These are phyloP conservation scores for Pachypeltis micranthus DNA, from an alignment of 1,140 invertebrate genomes.

Conservation along the genomic window DNA sequence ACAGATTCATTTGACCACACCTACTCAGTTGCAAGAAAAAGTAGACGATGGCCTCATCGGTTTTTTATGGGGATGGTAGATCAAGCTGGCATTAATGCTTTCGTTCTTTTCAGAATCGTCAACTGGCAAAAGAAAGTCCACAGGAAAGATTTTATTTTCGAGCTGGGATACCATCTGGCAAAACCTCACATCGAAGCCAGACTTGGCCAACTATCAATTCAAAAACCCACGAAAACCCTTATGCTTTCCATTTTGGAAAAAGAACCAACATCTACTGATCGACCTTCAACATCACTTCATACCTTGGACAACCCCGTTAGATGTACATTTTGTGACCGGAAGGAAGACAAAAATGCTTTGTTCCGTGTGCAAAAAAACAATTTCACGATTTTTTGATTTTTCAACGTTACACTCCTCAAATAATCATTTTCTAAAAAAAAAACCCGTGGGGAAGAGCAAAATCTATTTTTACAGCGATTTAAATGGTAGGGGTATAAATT, in stretches of 20 bases:
- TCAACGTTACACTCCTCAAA: too few species aligned
- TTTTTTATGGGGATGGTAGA: slow-evolving; percentile 25
- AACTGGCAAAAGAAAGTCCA: slow-evolving; percentile 13
- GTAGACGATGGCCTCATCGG: slow-evolving; percentile 28
- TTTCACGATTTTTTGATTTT: too few species aligned
- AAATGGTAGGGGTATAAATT: too few species aligned
- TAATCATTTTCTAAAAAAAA: too few species aligned
- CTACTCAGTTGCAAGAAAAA: slow-evolving; percentile 25
- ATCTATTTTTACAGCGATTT: too few species aligned
- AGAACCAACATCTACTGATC: slow-evolving; percentile 2
- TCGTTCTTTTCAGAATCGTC: slow-evolving; percentile 24
- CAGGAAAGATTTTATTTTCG: slow-evolving; percentile 10
- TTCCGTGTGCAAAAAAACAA: slow-evolving; percentile 7
- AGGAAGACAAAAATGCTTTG: slow-evolving; percentile 15
- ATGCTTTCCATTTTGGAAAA: slow-evolving; percentile 2
- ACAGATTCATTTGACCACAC: slow-evolving; percentile 29
- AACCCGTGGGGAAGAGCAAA: too few species aligned
- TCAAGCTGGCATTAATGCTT: slow-evolving; percentile 21
- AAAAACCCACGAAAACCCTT: slow-evolving; percentile 1
- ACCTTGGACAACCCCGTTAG: slow-evolving; percentile 12
- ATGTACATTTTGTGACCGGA: slow-evolving; percentile 12
- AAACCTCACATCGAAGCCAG: slow-evolving; percentile 8
- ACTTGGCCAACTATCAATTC: background rate
- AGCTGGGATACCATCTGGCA: background rate
- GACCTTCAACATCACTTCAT: background rate